Evolutionary conservation across 2,113 vertebrate species (phyloP).

Genomic region (Sylvia atricapilla): DNA sequence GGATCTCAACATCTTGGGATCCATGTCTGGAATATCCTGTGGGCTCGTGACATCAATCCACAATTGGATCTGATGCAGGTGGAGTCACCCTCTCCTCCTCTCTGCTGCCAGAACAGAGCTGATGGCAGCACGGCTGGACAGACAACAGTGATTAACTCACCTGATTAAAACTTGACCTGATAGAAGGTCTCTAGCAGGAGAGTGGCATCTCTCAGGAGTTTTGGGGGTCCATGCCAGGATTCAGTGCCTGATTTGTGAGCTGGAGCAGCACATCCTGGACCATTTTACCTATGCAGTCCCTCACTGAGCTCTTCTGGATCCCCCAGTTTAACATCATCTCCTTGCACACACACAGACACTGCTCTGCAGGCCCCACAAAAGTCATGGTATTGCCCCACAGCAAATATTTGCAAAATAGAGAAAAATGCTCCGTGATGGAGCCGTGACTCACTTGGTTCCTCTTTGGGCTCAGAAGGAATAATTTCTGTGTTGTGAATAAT

Average conservation of each 20-base stretch:
- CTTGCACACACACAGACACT: not conserved
- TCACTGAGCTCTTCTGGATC: not conserved
- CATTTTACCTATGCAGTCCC: not conserved
- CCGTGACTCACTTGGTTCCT: constrained; percentile 14
- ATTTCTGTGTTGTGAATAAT: not conserved
- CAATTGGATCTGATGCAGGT: not conserved
- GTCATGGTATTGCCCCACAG: not conserved
- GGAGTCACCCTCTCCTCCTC: not conserved
- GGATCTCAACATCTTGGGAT: not conserved
- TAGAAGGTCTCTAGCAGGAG: not conserved
- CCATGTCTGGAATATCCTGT: not conserved
- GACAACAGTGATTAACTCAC: not conserved
- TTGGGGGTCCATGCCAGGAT: not conserved
- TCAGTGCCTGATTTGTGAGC: not conserved
- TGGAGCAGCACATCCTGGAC: not conserved
- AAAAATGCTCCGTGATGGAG: not conserved
- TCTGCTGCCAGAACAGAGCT: not conserved
- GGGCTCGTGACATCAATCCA: not conserved
- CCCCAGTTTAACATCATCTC: not conserved
- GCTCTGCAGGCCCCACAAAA: not conserved
- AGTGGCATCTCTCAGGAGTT: not conserved
- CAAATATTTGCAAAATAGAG: constrained; percentile 60
- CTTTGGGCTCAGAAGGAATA: not conserved
- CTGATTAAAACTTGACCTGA: not conserved
- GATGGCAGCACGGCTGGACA: not conserved